Base-by-base conservation (phyloP, 2,113 vertebrate genomes). In the Crotalus tigris region DNA sequence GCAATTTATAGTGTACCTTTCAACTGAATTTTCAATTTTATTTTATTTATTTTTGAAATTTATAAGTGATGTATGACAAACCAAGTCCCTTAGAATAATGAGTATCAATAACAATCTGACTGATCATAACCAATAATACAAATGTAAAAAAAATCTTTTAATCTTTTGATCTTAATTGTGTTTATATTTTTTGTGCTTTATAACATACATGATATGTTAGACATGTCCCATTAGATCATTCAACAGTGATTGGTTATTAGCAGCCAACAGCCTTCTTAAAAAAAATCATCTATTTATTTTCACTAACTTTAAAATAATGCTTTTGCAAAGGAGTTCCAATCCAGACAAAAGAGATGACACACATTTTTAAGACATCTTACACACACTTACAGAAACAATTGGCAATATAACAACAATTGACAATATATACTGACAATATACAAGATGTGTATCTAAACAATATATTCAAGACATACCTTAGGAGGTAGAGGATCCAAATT, bases 391-490 rank as follows among this genome's bases (percentile, higher is more conserved):
- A 85, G 92, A 88, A 93, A 81, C 1, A 64, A 0, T 13, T 21
- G 88, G 69, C 1, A 55, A 0, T 17, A 89, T 12, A 91, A 39
- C 39, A 39, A 39, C 39, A 39, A 39, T 39, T 39, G 39, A 39
- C 39, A 39, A 39, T 39, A 39, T 39, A 39, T 39, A 39, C 39
- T 39, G 88, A 85, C 1, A 55, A 0, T 17, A 89, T 12, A 91
- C 2, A 93, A 0, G 33, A 49, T 87, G 24, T 46, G 17, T 10
- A 49, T 86, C 24, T 51, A 19, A 87, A 33, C 2, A 9, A 92
- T 12, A n/a, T 92, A 88, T 88, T 26, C 0, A 0, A 11, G 4
- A 89, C 95, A 94, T 95, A 97, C 97, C 97, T 97, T 97, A 85
- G 2, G 91, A 29, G 59, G 90, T 54, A 44, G 23, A 0, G 94